A percentile compares a stretch with the other conserved stretches of the same genome.
phyloP scores from a whole-genome alignment of 2,888 invertebrate species.

The Caenorhabditis doughertyi region DNA sequence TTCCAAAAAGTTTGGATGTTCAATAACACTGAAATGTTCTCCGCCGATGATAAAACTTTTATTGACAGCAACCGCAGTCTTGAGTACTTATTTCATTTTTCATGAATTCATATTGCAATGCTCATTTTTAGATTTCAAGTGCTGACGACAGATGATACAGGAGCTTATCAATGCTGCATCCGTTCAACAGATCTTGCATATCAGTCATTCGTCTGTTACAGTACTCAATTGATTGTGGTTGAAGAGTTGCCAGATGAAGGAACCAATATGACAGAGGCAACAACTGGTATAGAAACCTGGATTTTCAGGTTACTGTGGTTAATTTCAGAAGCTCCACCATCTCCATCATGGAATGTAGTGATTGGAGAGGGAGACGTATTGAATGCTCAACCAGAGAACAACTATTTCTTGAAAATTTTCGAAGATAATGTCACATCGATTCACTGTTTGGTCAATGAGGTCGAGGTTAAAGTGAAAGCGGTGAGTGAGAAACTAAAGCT shows the following conservation, averaged over 20 bases:
- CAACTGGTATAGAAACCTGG: slow-evolving; percentile 14
- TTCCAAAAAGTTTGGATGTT: slow-evolving; percentile 63
- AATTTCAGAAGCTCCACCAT: slow-evolving; percentile 36
- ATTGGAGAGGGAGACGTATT: slow-evolving; percentile 44
- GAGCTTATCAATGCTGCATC: slow-evolving; percentile 57
- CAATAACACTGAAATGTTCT: slow-evolving; percentile 56
- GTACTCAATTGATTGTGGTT: slow-evolving; percentile 39
- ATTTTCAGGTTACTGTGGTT: background rate
- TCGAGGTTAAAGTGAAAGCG: slow-evolving; percentile 48
- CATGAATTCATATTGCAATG: background rate
- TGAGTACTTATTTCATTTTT: slow-evolving; percentile 8
- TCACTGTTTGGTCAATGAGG: slow-evolving; percentile 53
- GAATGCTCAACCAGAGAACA: slow-evolving; percentile 55
- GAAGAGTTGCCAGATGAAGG: slow-evolving; percentile 51
- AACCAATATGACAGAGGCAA: slow-evolving; percentile 17
- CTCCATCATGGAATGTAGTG: slow-evolving; percentile 56
- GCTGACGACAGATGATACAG: slow-evolving; percentile 47
- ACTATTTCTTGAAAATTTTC: slow-evolving; percentile 58
- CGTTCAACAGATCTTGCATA: slow-evolving; percentile 56
- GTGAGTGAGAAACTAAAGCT: slow-evolving; percentile 15
- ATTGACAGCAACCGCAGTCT: slow-evolving; percentile 61
- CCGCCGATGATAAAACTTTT: slow-evolving; percentile 58
- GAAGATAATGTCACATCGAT: slow-evolving; percentile 59
- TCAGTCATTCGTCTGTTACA: slow-evolving; percentile 62
- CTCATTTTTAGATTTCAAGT: slow-evolving; percentile 50